Base-by-base conservation (phyloP, 2,797 vertebrate species). In the Luscinia luscinia region DNA sequence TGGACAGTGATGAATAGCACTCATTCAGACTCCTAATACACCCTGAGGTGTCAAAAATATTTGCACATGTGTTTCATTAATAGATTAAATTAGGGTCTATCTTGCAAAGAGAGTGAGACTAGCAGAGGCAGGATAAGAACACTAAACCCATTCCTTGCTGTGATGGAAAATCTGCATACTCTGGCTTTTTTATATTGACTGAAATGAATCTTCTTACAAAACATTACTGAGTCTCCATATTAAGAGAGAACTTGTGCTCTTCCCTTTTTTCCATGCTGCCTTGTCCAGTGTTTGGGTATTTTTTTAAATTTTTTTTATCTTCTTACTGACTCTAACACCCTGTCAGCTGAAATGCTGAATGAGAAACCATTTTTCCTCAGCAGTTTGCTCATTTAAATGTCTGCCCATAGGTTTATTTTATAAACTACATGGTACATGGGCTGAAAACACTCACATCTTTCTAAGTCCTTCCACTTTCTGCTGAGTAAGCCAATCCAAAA, bases 311-410 rank as follows among this genome's bases (percentile, higher is more conserved):
- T 48, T 51, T 62, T 62, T 45, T 32, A 46, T 84, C 91, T 86
- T 84, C 34, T 80, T 70, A 61, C 41, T 15, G 13, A 24, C 40
- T 74, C 12, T 46, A 75, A 28, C n/a, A 72, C 4, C 5, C 36
- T 57, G 55, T 43, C 68, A 79, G 68, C 75, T 93, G 70, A 49
- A 61, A 54, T 76, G 51, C 48, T 61, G 59, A 75, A 77, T 34
- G 27, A n/a, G 24, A 94, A 94, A 49, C 16, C 12, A 34, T 61
- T 70, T 90, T 94, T 90, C 62, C 86, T 72, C 81, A 86, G 73
- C 70, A 74, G n/a, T 89, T 95, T 79, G 45, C 59, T 84, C 16
- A 28, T 87, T 94, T 70, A 79, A 94, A 62, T 74, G 41, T 72
- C 91, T 91, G 49, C 76, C 82, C 58, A 58, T n/a, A 48, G 46